Conservation (phyloP, 2,797 vertebrate genomes). For the Craterocephalus amniculus region DNA sequence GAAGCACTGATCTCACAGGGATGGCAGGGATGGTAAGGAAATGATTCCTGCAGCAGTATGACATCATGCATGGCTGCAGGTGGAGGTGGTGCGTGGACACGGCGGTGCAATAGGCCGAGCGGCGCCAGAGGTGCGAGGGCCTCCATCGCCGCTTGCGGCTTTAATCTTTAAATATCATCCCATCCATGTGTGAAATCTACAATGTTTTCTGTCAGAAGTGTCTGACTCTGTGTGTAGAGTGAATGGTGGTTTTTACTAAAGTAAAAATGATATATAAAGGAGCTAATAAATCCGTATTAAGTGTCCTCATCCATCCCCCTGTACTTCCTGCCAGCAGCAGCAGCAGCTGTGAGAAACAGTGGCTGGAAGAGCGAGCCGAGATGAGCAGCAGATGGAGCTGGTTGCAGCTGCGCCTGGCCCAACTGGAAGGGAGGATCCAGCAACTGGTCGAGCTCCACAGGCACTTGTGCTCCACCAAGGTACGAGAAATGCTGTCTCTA, state of each 20-base stretch:
- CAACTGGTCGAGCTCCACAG: slow-evolving; percentile 87
- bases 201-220: neutral
- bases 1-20: too few species aligned
- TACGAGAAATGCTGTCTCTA: slow-evolving; percentile 68
- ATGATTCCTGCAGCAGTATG: too few species aligned
- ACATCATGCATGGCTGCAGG: too few species aligned
- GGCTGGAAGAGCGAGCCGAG: slow-evolving; percentile 90
- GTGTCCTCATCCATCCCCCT: slow-evolving; percentile 17
- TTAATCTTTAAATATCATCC: neutral
- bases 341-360: slow-evolving; percentile 83
- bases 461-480: slow-evolving; percentile 89
- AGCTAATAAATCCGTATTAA: slow-evolving; percentile 14
- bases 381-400: slow-evolving; percentile 93
- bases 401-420: slow-evolving; percentile 91
- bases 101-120: too few species aligned
- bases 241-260: slow-evolving; percentile 3
- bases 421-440: slow-evolving; percentile 90
- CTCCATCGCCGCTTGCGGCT: neutral
- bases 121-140: too few species aligned
- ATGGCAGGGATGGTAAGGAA: too few species aligned
- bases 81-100: too few species aligned
- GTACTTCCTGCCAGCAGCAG: slow-evolving; percentile 21
- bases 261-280: neutral
- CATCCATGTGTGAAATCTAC: neutral
- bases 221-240: neutral